phyloP scores from a whole-genome alignment of 2,888 invertebrate species.

The Troides aeacus region DNA sequence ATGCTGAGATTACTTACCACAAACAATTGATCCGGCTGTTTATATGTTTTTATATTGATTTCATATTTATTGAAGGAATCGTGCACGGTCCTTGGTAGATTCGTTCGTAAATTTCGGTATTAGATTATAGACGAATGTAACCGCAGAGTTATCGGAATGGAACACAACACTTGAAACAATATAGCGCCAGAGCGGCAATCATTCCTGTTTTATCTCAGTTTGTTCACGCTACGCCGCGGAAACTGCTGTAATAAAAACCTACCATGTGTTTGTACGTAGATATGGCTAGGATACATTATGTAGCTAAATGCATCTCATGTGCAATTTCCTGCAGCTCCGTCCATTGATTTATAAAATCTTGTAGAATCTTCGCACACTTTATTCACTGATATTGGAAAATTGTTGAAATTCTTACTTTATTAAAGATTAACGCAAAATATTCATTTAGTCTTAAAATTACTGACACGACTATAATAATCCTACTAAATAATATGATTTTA shows the following conservation, averaged over 20 bases:
- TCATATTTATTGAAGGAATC: not conserved
- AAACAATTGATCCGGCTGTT: too few relatives aligned
- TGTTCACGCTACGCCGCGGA: slow-evolving; percentile 71
- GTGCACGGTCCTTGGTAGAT: not conserved
- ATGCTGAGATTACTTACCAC: too few relatives aligned
- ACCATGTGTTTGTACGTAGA: slow-evolving; percentile 49
- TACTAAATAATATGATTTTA: too few relatives aligned
- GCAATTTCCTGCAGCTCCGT: slow-evolving; percentile 3
- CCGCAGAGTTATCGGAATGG: slow-evolving; percentile 59
- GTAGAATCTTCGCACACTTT: not conserved
- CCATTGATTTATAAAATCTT: slow-evolving; percentile 1
- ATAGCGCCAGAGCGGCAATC: slow-evolving; percentile 75
- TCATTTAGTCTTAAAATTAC: too few relatives aligned
- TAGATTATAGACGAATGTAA: slow-evolving; percentile 61
- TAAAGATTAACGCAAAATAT: not conserved
- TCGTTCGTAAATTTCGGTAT: not conserved
- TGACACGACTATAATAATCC: too few relatives aligned
- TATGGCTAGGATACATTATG: slow-evolving; percentile 25
- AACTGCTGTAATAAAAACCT: slow-evolving; percentile 75
- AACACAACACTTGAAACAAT: slow-evolving; percentile 76
- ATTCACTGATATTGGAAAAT: not conserved
- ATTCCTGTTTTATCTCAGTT: slow-evolving; percentile 78
- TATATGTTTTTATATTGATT: not conserved
- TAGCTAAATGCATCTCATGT: slow-evolving; percentile 19
- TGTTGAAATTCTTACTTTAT: not conserved